These are phyloP conservation scores for Todiramphus saurophagus DNA, from an alignment of 2,113 vertebrate genomes.

Conservation along the genomic window DNA sequence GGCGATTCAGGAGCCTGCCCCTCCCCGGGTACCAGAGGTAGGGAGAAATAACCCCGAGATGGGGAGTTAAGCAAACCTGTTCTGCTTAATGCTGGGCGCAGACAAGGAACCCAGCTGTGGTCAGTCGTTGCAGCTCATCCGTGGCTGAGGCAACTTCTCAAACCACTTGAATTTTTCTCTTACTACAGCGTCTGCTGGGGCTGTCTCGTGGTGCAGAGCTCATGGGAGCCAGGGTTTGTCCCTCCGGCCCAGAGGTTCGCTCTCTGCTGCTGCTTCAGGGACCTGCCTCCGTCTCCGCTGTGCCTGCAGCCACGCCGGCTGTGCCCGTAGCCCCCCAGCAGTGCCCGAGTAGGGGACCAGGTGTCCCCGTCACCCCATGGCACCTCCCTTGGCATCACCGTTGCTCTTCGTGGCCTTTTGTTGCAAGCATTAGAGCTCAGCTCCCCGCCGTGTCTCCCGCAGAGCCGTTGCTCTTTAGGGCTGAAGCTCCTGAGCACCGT, in stretches of 20 bases:
- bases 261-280: rapidly evolving
- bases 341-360: rapidly evolving
- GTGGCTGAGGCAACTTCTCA: not conserved
- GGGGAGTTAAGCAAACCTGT: constrained; percentile 35
- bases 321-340: rapidly evolving
- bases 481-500: not conserved
- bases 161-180: not conserved
- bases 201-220: not conserved
- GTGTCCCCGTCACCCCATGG: not conserved
- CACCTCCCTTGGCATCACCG: not conserved
- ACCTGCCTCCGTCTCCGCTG: not conserved
- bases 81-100: not conserved
- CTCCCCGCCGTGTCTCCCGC: rapidly evolving
- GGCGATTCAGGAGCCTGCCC: not conserved
- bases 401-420: rapidly evolving
- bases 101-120: not conserved
- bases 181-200: not conserved
- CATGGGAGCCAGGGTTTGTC: not conserved
- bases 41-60: not conserved
- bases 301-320: not conserved
- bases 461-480: rapidly evolving
- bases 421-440: rapidly evolving
- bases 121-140: not conserved
- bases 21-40: not conserved
- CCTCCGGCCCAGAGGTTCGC: not conserved